Conservation (phyloP, 2,113 vertebrate genomes). For the Vimba vimba region DNA sequence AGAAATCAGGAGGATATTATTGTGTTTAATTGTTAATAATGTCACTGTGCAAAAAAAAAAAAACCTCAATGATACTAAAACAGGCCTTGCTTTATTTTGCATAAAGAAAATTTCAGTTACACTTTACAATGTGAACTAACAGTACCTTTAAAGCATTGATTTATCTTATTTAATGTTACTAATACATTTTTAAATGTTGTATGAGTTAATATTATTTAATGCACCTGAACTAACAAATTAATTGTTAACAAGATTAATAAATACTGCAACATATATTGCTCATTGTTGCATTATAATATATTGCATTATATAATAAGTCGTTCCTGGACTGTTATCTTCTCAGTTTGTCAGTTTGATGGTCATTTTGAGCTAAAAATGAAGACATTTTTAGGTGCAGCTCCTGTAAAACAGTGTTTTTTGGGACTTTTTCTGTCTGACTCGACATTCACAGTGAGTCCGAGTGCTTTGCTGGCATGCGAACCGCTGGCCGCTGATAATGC, state of each 20-base stretch:
- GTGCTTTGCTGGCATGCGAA: constrained; percentile 5
- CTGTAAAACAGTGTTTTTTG: background rate
- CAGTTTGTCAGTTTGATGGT: background rate
- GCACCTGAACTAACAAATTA: no score
- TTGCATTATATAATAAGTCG: background rate
- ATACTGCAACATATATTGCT: background rate
- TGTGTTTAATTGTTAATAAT: background rate
- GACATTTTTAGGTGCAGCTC: background rate
- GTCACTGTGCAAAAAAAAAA: no score
- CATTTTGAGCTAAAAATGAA: background rate
- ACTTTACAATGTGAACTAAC: background rate
- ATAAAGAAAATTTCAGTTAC: background rate
- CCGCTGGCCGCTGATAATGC: constrained; percentile 4
- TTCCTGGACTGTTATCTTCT: background rate
- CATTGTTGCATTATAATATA: background rate
- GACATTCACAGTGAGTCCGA: background rate
- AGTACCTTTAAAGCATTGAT: background rate
- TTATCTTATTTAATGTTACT: background rate
- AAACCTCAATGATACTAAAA: no score
- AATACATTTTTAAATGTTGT: background rate
- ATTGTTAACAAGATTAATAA: no score
- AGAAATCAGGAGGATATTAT: background rate
- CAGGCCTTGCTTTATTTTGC: background rate
- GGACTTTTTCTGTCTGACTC: constrained; percentile 36
- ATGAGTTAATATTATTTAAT: background rate